Conservation (phyloP, 2,888 invertebrate genomes). For the Eustalomyia histrio region DNA sequence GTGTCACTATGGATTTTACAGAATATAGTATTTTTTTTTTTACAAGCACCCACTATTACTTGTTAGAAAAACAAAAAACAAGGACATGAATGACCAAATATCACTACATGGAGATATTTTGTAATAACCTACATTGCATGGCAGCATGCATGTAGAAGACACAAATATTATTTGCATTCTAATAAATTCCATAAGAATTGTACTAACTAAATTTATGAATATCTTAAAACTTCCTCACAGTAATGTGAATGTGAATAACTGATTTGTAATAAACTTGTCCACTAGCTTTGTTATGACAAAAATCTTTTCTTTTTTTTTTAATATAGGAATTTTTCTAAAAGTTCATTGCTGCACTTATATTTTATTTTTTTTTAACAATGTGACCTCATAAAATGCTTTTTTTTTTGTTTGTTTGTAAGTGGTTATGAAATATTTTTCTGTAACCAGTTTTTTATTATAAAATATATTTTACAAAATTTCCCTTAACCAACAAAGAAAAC, state of each 20-base stretch:
- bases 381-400: background rate
- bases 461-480: background rate
- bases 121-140: background rate
- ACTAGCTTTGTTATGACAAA: background rate
- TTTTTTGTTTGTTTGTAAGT: background rate
- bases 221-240: background rate
- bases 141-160: background rate
- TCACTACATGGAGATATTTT: background rate
- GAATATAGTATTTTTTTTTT: background rate
- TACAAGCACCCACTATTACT: conserved; percentile 2
- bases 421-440: background rate
- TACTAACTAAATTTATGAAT: background rate
- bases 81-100: background rate
- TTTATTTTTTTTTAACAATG: background rate
- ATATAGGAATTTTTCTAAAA: background rate
- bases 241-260: background rate
- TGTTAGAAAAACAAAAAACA: background rate
- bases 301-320: conserved; percentile 1
- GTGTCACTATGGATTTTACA: conserved; percentile 2
- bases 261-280: background rate
- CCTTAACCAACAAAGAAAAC: background rate
- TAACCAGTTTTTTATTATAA: background rate
- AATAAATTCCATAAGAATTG: background rate
- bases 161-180: background rate
- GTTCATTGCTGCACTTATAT: background rate